A percentile compares a stretch with the other conserved stretches of the same genome.
These are phyloP conservation scores for Natator depressus DNA, from an alignment of 2,113 vertebrate genomes.

Conservation along the genomic window DNA sequence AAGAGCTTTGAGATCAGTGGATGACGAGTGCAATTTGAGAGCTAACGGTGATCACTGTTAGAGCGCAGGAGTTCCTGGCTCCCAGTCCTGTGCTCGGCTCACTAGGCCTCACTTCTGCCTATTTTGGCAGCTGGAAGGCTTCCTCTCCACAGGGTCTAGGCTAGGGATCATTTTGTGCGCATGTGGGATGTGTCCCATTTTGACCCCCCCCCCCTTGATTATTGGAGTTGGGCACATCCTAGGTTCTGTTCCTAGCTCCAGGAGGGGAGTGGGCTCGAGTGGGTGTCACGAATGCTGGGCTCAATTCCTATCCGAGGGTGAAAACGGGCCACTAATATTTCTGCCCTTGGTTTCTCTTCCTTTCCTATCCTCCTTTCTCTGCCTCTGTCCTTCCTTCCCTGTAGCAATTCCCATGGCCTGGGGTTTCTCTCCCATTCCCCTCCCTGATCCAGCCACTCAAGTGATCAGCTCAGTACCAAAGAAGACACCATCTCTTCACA, in stretches of 20 bases:
- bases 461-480: not conserved
- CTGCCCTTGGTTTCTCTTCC: not conserved
- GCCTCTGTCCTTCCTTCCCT: too few species aligned
- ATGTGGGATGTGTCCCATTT: not conserved
- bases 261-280: not conserved
- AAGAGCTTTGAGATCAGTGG: not conserved
- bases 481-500: not conserved
- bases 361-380: not conserved
- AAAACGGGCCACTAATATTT: not conserved
- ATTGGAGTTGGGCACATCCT: not conserved
- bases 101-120: not conserved
- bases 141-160: not conserved
- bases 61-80: not conserved
- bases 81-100: not conserved
- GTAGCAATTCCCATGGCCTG: too few species aligned
- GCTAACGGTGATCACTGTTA: not conserved
- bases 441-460: too few species aligned
- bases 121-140: not conserved
- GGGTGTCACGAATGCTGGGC: not conserved
- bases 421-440: too few species aligned
- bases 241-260: not conserved
- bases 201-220: not conserved
- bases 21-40: not conserved
- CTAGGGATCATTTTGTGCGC: not conserved
- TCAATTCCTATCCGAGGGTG: not conserved